phyloP scores from a whole-genome alignment of 2,888 invertebrate species.

The Xanthorhoe designata region DNA sequence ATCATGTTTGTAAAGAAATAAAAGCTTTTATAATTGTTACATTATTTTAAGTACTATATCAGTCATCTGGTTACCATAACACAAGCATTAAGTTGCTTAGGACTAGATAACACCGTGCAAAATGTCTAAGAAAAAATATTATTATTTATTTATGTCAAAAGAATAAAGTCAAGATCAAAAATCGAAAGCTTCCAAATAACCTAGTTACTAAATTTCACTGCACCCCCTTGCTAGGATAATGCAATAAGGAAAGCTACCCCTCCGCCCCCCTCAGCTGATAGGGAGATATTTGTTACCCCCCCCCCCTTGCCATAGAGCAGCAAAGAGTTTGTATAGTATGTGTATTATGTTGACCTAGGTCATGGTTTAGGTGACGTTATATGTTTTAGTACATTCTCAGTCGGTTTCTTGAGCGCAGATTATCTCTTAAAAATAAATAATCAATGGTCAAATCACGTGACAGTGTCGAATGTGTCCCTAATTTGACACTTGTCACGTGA shows the following conservation, averaged over 20 bases:
- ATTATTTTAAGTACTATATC: too few relatives aligned
- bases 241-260: conserved; percentile 54
- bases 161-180: not conserved
- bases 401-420: too few relatives aligned
- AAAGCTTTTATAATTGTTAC: too few relatives aligned
- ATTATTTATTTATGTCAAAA: not conserved
- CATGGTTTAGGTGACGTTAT: conserved; percentile 14
- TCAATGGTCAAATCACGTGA: too few relatives aligned
- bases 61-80: too few relatives aligned
- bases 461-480: too few relatives aligned
- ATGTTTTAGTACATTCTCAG: not conserved
- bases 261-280: conserved; percentile 50
- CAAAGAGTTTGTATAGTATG: conserved; percentile 5
- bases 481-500: too few relatives aligned
- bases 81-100: too few relatives aligned
- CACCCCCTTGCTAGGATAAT: conserved; percentile 56
- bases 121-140: too few relatives aligned
- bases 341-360: conserved; percentile 22
- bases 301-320: conserved; percentile 17
- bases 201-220: conserved; percentile 41
- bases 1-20: too few relatives aligned
- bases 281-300: conserved; percentile 36
- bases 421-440: too few relatives aligned
- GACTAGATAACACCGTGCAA: too few relatives aligned
- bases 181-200: conserved; percentile 1